Conservation (phyloP, 1,140 invertebrate genomes). For the Zaprionus nigranus region DNA sequence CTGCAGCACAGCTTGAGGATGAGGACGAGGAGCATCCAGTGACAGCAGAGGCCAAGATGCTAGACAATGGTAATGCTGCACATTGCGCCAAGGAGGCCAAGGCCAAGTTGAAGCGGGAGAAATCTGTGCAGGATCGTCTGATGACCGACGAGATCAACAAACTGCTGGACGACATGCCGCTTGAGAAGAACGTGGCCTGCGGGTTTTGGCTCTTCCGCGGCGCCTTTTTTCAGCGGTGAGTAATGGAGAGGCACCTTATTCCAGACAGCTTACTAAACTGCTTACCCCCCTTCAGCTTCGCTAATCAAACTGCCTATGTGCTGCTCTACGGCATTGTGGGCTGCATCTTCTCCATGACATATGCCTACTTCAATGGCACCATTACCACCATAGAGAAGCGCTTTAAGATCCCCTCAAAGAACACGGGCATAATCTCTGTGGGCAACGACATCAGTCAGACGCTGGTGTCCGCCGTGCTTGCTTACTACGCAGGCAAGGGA, state of each 20-base stretch:
- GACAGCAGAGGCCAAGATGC: slow-evolving; percentile 50
- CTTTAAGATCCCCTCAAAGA: slow-evolving; percentile 91
- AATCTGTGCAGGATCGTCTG: slow-evolving; percentile 67
- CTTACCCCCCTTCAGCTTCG: slow-evolving; percentile 85
- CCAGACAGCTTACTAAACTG: background rate
- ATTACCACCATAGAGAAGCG: slow-evolving; percentile 92
- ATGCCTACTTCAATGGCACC: slow-evolving; percentile 91
- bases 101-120: slow-evolving; percentile 63
- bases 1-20: background rate
- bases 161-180: slow-evolving; percentile 85
- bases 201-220: slow-evolving; percentile 87
- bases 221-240: slow-evolving; percentile 85
- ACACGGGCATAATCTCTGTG: slow-evolving; percentile 90
- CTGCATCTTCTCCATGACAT: slow-evolving; percentile 90
- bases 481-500: slow-evolving; percentile 75
- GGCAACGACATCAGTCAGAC: slow-evolving; percentile 86
- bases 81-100: slow-evolving; percentile 31
- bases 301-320: slow-evolving; percentile 91
- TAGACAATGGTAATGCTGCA: slow-evolving; percentile 67
- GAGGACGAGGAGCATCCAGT: slow-evolving; percentile 27
- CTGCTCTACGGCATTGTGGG: slow-evolving; percentile 90
- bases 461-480: slow-evolving; percentile 63
- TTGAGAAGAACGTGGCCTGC: slow-evolving; percentile 87
- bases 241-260: slow-evolving; percentile 17
- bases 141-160: slow-evolving; percentile 85